A percentile compares a stretch with the other conserved stretches of the same genome.
Conservation (phyloP, 92 coral and sea anemone genomes). For the Heliopora coerulea region DNA sequence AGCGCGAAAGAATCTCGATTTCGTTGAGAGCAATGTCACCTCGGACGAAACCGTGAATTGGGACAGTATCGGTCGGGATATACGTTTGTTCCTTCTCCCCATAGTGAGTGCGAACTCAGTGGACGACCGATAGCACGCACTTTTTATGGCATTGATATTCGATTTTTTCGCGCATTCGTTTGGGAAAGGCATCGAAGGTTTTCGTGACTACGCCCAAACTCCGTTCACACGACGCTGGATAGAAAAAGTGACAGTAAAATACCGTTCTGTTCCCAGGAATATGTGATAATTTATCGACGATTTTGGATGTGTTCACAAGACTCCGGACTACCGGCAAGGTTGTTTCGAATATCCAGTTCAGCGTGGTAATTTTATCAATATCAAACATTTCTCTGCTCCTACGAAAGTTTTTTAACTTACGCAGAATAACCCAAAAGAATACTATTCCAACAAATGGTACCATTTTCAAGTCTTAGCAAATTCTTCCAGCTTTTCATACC, state of each 20-base stretch:
- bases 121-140: conserved; percentile 95
- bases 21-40: conserved; percentile 29
- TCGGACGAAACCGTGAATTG: conserved; percentile 75
- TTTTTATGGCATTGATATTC: conserved; percentile 97
- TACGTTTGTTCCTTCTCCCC: conserved; percentile 69
- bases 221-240: conserved; percentile 76
- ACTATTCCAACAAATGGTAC: no score
- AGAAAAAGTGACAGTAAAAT: conserved; percentile 80
- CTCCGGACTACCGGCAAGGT: no score
- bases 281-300: no score
- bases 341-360: no score
- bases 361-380: no score
- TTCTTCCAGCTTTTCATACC: no score
- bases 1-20: conserved; percentile 55
- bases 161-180: conserved; percentile 90
- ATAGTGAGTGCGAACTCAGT: conserved; percentile 81
- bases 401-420: no score
- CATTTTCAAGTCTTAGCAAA: no score
- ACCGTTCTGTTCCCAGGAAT: no score
- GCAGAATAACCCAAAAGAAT: no score
- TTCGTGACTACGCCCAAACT: conserved; percentile 90
- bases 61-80: conserved; percentile 76
- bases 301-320: no score
- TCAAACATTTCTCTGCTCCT: no score
- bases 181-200: conserved; percentile 98